Percentiles rank a stretch among this genome's conserved stretches.
phyloP scores from a whole-genome alignment of 2,113 vertebrate genomes.

The Lamprotornis superbus region DNA sequence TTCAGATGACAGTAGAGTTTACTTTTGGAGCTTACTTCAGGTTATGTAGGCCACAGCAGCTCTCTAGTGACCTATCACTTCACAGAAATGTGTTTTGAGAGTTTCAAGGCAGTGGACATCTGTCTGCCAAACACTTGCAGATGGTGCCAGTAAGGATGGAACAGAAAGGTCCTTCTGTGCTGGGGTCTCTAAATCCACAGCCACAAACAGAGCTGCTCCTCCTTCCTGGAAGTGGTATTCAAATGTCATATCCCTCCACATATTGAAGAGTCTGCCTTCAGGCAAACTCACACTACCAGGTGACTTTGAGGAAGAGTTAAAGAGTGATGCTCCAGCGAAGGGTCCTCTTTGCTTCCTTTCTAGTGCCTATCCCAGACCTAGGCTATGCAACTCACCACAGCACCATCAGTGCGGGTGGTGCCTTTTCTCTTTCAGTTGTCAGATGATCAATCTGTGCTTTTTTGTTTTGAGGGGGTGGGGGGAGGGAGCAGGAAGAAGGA shows the following conservation, averaged over 20 bases:
- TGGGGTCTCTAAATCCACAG: background rate
- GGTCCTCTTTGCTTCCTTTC: background rate
- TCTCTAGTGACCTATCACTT: conserved; percentile 29
- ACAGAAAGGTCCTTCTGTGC: background rate
- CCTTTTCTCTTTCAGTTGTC: background rate
- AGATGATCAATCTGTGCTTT: background rate
- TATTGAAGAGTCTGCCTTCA: background rate
- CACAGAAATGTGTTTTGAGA: conserved; percentile 36
- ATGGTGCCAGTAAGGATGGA: background rate
- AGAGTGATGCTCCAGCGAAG: background rate
- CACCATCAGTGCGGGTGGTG: background rate
- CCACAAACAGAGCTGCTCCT: background rate
- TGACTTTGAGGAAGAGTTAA: background rate
- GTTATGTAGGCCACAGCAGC: conserved; percentile 35
- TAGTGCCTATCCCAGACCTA: background rate
- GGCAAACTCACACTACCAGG: background rate
- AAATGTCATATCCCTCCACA: background rate
- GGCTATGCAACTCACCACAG: background rate
- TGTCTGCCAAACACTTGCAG: conserved; percentile 14
- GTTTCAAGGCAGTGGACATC: conserved; percentile 5
- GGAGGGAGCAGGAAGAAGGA: background rate
- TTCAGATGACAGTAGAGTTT: conserved; percentile 61
- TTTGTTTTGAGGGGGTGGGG: background rate
- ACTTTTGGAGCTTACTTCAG: conserved; percentile 53
- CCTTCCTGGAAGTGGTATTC: background rate